Conservation (phyloP, 1,140 invertebrate species). For the Dinothrombium tinctorium region DNA sequence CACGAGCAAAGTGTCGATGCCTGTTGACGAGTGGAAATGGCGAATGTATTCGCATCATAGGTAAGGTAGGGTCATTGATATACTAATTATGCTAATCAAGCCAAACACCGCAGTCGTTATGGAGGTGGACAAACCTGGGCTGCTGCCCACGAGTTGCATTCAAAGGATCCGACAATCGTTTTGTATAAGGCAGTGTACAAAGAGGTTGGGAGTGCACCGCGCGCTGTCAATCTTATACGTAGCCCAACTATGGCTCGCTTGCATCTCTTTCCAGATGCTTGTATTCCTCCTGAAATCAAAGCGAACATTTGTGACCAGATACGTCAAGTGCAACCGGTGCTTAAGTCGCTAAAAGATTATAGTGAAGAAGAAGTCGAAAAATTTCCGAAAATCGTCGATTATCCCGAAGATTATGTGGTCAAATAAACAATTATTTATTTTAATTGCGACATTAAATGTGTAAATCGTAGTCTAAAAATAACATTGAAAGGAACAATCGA, state of each 20-base stretch:
- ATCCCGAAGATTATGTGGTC: slow-evolving; percentile 10
- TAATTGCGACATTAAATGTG: too few species aligned
- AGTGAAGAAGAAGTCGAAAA: slow-evolving; percentile 46
- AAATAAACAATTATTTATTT: too few species aligned
- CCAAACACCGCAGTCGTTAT: slow-evolving; percentile 24
- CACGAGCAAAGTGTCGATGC: slow-evolving; percentile 56
- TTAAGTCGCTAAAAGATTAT: slow-evolving; percentile 52
- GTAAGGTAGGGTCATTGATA: slow-evolving; percentile 17
- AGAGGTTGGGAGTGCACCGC: too few species aligned
- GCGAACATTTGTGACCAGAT: slow-evolving; percentile 71
- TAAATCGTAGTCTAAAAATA: too few species aligned
- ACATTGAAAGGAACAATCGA: too few species aligned
- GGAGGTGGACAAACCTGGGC: slow-evolving; percentile 63
- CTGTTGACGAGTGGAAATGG: slow-evolving; percentile 68
- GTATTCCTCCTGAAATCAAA: slow-evolving; percentile 53
- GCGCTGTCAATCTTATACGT: slow-evolving; percentile 43
- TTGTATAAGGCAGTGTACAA: slow-evolving; percentile 63
- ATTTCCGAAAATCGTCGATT: slow-evolving; percentile 64
- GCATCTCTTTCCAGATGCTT: slow-evolving; percentile 51
- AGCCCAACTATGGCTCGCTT: slow-evolving; percentile 54
- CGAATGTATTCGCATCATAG: slow-evolving; percentile 74
- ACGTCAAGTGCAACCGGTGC: slow-evolving; percentile 41
- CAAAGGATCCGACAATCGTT: slow-evolving; percentile 72
- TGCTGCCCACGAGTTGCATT: slow-evolving; percentile 73
- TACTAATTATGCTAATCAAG: slow-evolving; percentile 22